These are phyloP conservation scores for Lithobates pipiens DNA, from an alignment of 2,797 vertebrate genomes.

Conservation along the genomic window DNA sequence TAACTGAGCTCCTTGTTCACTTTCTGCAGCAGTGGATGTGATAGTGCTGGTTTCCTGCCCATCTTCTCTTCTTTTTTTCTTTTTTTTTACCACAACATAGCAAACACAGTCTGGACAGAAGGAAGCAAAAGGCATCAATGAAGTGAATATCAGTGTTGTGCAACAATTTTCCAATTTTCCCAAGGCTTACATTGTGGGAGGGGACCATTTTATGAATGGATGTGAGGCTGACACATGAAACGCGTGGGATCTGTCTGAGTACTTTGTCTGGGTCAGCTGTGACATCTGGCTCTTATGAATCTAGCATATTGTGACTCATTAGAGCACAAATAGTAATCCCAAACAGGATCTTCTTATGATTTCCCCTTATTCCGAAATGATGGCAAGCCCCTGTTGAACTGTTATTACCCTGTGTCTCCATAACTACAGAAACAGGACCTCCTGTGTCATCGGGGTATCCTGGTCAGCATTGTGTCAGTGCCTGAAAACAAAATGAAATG, in stretches of 20 bases:
- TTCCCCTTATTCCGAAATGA: constrained; percentile 70
- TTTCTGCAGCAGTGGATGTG: constrained; percentile 64
- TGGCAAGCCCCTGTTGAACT: constrained; percentile 65
- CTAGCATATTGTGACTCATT: constrained; percentile 78
- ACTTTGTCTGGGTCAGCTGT: constrained; percentile 79
- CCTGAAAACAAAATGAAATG: neutral
- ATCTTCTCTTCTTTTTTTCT: constrained; percentile 62
- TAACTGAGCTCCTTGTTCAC: constrained; percentile 63
- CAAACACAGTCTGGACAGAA: constrained; percentile 61
- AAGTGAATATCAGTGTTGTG: constrained; percentile 69
- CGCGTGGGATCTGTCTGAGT: constrained; percentile 76
- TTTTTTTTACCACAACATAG: constrained; percentile 65
- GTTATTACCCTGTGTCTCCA: constrained; percentile 26
- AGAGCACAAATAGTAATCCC: constrained; percentile 79
- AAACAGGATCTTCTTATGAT: constrained; percentile 77
- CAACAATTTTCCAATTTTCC: constrained; percentile 73
- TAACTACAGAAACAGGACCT: constrained; percentile 38
- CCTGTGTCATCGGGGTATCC: constrained; percentile 39
- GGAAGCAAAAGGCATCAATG: constrained; percentile 65
- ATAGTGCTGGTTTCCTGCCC: constrained; percentile 70
- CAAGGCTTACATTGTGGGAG: constrained; percentile 76
- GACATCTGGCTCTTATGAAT: constrained; percentile 83
- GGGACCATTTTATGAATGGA: constrained; percentile 81
- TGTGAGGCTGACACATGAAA: constrained; percentile 77
- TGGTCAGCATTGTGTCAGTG: constrained; percentile 22